phyloP scores from a whole-genome alignment of 2,888 invertebrate genomes.

The Gastracanthus pulcherrimus region DNA sequence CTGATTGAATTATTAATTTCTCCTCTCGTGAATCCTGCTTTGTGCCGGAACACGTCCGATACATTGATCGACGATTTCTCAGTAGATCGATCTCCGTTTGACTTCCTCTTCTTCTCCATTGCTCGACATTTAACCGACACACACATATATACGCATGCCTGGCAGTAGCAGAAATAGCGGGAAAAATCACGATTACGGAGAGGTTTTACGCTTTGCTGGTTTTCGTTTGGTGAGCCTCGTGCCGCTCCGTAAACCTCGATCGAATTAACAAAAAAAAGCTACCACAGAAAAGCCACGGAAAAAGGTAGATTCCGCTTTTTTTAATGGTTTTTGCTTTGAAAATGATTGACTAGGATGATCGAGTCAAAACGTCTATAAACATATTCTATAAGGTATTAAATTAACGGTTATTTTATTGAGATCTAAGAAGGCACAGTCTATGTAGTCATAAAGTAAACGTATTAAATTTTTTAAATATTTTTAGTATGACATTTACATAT shows the following conservation, averaged over 20 bases:
- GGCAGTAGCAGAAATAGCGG: background rate
- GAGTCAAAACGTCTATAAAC: too few relatives aligned
- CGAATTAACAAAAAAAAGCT: slow-evolving; percentile 27
- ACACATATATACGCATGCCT: background rate
- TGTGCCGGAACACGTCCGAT: background rate
- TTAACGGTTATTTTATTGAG: too few relatives aligned
- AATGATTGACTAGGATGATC: background rate
- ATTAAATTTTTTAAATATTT: too few relatives aligned
- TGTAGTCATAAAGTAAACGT: too few relatives aligned
- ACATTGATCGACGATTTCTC: background rate
- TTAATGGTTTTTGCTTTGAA: background rate
- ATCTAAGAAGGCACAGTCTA: too few relatives aligned
- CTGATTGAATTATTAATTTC: too few relatives aligned
- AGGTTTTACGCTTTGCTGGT: slow-evolving; percentile 22
- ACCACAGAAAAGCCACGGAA: background rate
- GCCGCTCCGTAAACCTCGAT: slow-evolving; percentile 40
- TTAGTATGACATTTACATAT: too few relatives aligned
- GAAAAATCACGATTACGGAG: slow-evolving; percentile 33
- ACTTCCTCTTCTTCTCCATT: background rate
- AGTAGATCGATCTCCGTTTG: slow-evolving; percentile 22
- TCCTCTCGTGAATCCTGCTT: too few relatives aligned
- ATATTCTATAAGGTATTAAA: too few relatives aligned
- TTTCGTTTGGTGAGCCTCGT: slow-evolving; percentile 11
- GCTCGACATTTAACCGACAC: background rate
- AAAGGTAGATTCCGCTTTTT: background rate